A percentile compares a stretch with the other conserved stretches of the same genome.
phyloP scores from a whole-genome alignment of 2,888 invertebrate genomes.

The Dynastes grantii region DNA sequence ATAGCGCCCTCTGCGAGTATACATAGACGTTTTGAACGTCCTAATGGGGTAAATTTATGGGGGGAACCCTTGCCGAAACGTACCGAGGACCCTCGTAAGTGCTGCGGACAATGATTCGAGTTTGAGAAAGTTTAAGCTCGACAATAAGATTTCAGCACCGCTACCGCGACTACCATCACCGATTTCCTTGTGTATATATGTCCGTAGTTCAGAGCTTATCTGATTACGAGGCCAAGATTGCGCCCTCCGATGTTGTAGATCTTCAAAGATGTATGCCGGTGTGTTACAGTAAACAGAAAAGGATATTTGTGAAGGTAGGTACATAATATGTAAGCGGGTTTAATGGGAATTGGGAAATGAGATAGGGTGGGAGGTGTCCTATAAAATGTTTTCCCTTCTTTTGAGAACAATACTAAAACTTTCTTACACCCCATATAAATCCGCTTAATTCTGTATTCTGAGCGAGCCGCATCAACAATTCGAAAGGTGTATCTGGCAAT shows the following conservation, averaged over 20 bases:
- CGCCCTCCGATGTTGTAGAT: not conserved
- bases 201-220: constrained; percentile 21
- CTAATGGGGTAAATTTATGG: constrained; percentile 46
- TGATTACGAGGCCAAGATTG: constrained; percentile 32
- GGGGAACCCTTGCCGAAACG: constrained; percentile 22
- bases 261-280: constrained; percentile 5
- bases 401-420: no score
- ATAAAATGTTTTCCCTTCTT: no score
- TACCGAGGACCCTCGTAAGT: constrained; percentile 39
- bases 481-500: not conserved
- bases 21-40: constrained; percentile 26
- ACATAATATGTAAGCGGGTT: no score
- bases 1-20: not conserved
- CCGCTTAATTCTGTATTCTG: no score
- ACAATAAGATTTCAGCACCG: constrained; percentile 35
- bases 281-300: not conserved
- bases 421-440: no score
- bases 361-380: no score
- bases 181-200: not conserved
- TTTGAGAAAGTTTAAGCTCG: constrained; percentile 24
- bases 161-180: no score
- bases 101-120: constrained; percentile 45
- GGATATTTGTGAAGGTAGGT: no score
- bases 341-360: no score
- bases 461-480: no score